phyloP scores from a whole-genome alignment of 92 coral and sea anemone species.

The Anthopleura xanthogrammica region DNA sequence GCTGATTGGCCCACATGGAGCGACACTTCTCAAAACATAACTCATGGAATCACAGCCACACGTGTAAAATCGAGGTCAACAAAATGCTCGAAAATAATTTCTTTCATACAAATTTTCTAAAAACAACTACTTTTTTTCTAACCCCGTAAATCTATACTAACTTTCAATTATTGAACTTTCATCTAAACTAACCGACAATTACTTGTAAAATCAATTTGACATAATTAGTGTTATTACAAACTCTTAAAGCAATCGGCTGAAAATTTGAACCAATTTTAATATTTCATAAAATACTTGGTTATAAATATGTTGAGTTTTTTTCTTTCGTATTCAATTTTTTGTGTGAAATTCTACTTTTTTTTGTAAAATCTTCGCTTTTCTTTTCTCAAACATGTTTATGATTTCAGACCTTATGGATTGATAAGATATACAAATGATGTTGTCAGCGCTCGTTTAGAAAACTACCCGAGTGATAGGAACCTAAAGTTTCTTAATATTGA shows the following conservation, averaged over 20 bases:
- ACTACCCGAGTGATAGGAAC: no score
- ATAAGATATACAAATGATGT: no score
- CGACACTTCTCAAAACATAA: neutral
- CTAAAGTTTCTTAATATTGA: neutral
- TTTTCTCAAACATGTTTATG: no score
- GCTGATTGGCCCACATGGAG: conserved; percentile 19
- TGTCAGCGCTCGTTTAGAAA: no score
- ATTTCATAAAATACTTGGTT: no score
- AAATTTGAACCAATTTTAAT: no score
- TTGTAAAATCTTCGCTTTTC: no score
- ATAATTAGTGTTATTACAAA: neutral
- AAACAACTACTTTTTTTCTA: neutral
- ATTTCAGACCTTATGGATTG: no score
- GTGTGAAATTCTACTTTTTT: no score
- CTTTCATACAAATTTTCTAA: neutral
- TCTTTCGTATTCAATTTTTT: no score
- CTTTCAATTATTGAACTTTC: neutral
- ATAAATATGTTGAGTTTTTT: no score
- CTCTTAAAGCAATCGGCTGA: neutral
- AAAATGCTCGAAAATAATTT: neutral
- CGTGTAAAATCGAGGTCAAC: neutral
- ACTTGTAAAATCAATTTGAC: neutral
- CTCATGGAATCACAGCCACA: neutral
- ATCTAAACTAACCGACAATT: neutral
- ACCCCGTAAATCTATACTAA: neutral